Evolutionary conservation across 2,888 invertebrate genomes (phyloP).

Genomic region (Nephrotoma appendiculata): DNA sequence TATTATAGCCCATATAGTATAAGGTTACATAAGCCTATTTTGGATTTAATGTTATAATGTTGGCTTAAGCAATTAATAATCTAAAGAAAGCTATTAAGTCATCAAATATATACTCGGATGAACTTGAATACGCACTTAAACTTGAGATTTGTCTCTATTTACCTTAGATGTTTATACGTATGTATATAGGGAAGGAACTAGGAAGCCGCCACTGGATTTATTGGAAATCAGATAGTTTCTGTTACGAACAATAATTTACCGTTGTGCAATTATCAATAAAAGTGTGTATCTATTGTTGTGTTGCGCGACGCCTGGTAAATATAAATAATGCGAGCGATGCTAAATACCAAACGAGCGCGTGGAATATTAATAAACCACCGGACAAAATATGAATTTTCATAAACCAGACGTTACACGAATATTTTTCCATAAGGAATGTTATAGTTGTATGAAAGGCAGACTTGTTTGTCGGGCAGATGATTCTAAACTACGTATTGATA

Average conservation of each 20-base stretch:
- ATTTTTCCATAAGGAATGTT: neutral
- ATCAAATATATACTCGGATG: neutral
- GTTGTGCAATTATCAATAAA: neutral
- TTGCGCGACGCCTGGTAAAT: neutral
- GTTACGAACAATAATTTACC: neutral
- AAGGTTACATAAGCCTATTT: too few species aligned
- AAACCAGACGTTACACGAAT: neutral
- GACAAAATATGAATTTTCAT: neutral
- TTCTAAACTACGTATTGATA: neutral
- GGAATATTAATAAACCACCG: neutral
- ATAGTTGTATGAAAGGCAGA: neutral
- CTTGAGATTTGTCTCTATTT: too few species aligned
- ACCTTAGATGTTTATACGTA: too few species aligned
- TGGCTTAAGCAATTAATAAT: too few species aligned
- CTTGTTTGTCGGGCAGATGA: neutral
- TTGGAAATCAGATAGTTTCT: neutral
- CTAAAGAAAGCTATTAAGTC: neutral
- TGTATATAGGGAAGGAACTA: too few species aligned
- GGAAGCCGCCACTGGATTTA: too few species aligned
- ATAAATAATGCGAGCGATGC: neutral
- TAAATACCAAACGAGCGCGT: neutral
- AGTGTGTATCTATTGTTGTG: neutral
- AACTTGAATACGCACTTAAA: neutral
- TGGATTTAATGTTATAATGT: too few species aligned
- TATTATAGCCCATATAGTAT: too few species aligned